These are phyloP conservation scores for Vespertilio murinus DNA, from an alignment of 2,797 vertebrate genomes.

Conservation along the genomic window DNA sequence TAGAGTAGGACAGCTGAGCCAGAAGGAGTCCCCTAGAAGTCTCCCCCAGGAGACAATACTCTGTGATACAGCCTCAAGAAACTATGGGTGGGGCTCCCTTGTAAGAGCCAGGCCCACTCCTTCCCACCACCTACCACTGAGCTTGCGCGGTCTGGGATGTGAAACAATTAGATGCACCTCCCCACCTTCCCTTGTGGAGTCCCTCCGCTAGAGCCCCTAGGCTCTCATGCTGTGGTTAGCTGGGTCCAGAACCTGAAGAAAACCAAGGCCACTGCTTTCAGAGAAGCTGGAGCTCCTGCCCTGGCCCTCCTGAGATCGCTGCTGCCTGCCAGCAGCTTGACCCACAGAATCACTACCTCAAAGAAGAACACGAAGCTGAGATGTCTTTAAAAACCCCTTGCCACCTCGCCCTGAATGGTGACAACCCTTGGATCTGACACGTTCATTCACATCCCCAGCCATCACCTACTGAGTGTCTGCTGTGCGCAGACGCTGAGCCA, in stretches of 20 bases:
- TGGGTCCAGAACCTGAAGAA: background rate
- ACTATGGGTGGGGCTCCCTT: rapidly evolving
- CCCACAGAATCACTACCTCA: background rate
- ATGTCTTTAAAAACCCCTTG: background rate
- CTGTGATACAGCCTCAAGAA: background rate
- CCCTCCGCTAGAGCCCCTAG: background rate
- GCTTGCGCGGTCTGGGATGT: background rate
- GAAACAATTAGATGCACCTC: background rate
- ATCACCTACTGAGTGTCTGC: background rate
- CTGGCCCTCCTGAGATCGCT: background rate
- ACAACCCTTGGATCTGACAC: background rate
- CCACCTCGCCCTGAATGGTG: background rate
- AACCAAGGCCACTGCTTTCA: background rate
- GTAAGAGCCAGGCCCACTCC: background rate
- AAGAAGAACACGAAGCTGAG: background rate
- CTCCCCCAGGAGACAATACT: background rate
- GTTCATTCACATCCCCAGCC: background rate
- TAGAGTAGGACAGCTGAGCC: background rate
- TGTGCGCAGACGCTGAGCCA: background rate
- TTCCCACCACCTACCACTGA: background rate
- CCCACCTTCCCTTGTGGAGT: background rate
- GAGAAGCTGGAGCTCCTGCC: background rate
- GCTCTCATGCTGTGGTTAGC: background rate
- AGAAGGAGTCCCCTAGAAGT: background rate
- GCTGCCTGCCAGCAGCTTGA: background rate